Percentiles rank a stretch among this genome's conserved stretches.
Conservation (phyloP, 2,113 vertebrate species). For the Typhlomys cinereus region DNA sequence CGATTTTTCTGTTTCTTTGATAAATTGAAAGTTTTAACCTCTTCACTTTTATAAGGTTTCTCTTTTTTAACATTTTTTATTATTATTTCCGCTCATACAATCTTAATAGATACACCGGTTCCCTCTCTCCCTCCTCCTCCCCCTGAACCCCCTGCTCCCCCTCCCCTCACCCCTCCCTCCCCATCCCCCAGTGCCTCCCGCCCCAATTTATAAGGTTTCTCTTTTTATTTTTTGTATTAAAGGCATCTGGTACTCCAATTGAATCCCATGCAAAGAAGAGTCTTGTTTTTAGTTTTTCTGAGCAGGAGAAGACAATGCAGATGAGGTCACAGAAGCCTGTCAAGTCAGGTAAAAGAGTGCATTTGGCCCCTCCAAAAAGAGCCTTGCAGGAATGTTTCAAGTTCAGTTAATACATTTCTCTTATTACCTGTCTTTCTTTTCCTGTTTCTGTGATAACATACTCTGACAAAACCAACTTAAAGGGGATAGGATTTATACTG, state of each 20-base stretch:
- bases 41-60: background rate
- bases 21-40: background rate
- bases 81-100: too few relatives aligned
- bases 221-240: conserved; percentile 66
- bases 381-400: background rate
- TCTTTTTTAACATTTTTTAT: too few relatives aligned
- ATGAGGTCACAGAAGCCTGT: conserved; percentile 65
- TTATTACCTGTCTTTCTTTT: background rate
- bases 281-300: conserved; percentile 53
- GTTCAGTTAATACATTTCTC: background rate
- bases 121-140: too few relatives aligned
- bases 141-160: too few relatives aligned
- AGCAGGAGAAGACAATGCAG: conserved; percentile 74
- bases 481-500: too few relatives aligned
- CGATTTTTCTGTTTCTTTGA: background rate
- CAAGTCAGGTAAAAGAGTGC: conserved; percentile 83
- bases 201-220: conserved; percentile 59
- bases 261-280: conserved; percentile 79
- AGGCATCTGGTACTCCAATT: conserved; percentile 62
- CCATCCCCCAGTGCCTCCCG: too few relatives aligned
- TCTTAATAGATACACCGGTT: too few relatives aligned
- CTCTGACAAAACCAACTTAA: too few relatives aligned
- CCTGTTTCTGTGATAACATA: too few relatives aligned
- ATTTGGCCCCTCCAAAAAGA: background rate
- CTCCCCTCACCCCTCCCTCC: too few relatives aligned